These are phyloP conservation scores for Ceriagrion tenellum DNA, from an alignment of 2,888 invertebrate species.

Conservation along the genomic window DNA sequence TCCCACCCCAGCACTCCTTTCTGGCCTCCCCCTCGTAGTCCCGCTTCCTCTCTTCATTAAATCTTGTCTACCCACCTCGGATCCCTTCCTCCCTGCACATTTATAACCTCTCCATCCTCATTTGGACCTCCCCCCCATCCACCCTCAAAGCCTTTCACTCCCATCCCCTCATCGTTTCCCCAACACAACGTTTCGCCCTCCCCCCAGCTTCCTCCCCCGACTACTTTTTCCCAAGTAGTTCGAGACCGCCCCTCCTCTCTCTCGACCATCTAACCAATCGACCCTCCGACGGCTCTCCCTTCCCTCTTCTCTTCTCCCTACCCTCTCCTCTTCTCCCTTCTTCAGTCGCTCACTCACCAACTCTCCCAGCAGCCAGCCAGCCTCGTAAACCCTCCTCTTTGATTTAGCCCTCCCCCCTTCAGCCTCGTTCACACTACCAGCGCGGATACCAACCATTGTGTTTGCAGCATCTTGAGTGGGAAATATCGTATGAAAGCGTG, in stretches of 20 bases:
- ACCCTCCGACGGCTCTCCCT: conserved; percentile 40
- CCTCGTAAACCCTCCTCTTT: conserved; percentile 34
- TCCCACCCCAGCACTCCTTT: conserved; percentile 70
- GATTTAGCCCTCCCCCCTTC: not conserved
- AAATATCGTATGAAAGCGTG: no score
- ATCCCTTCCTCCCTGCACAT: conserved; percentile 21
- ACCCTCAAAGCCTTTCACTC: conserved; percentile 15
- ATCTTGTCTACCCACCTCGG: conserved; percentile 65
- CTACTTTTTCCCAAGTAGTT: not conserved
- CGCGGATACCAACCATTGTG: conserved; percentile 13
- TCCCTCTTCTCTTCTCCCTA: conserved; percentile 3
- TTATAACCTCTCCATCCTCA: conserved; percentile 67
- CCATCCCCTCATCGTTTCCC: not conserved
- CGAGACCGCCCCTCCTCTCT: not conserved
- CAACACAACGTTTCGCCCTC: not conserved
- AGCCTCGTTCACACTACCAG: not conserved
- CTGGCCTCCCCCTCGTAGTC: conserved; percentile 66
- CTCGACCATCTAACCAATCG: conserved; percentile 34
- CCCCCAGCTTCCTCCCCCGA: not conserved
- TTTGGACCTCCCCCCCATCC: conserved; percentile 37
- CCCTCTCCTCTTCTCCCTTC: conserved; percentile 37
- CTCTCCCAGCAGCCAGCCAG: no score
- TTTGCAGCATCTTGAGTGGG: no score
- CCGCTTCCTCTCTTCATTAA: conserved; percentile 68
- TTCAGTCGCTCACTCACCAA: not conserved